These are phyloP conservation scores for Ctena decussata DNA, from an alignment of 2,888 invertebrate genomes.

Conservation along the genomic window DNA sequence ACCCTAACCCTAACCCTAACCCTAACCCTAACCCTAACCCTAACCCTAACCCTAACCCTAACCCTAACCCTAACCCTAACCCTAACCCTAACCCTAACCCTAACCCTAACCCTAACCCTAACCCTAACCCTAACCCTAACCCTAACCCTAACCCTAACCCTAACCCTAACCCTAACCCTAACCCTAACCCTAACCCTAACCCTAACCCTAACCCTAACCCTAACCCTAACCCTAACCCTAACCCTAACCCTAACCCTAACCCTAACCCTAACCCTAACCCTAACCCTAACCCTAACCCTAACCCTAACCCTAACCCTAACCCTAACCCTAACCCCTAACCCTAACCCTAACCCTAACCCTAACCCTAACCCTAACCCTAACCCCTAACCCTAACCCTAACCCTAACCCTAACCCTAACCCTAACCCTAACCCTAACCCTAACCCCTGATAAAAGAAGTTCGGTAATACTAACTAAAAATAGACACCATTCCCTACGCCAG, in stretches of 20 bases:
- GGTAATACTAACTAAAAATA: no score
- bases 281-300: slow-evolving; percentile 1
- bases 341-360: no score
- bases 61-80: not conserved
- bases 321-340: no score
- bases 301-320: slow-evolving; percentile 9
- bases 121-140: slow-evolving; percentile 52
- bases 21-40: not conserved
- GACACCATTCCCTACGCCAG: no score
- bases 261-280: not conserved
- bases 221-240: slow-evolving; percentile 32
- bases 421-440: no score
- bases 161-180: slow-evolving; percentile 30
- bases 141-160: slow-evolving; percentile 34
- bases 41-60: not conserved
- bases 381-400: no score
- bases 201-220: slow-evolving; percentile 34
- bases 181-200: slow-evolving; percentile 33
- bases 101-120: slow-evolving; percentile 56
- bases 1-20: not conserved
- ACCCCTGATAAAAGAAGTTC: no score
- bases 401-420: no score
- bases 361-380: no score
- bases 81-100: slow-evolving; percentile 25
- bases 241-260: not conserved